Conservation (phyloP, 2,888 invertebrate species). For the Zootermopsis nevadensis region DNA sequence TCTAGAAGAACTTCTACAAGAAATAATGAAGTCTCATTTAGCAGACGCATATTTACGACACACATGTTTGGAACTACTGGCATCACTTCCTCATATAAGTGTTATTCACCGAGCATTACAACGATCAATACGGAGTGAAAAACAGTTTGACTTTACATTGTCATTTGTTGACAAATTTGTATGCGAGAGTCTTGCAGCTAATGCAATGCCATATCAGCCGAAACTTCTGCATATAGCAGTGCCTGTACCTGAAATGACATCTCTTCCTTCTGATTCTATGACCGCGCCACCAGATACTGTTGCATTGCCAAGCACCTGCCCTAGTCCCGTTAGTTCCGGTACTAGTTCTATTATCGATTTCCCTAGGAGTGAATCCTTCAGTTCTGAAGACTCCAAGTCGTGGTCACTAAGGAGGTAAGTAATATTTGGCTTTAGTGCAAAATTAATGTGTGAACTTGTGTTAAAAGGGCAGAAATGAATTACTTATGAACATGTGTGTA, state of each 20-base stretch:
- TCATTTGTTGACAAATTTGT: slow-evolving; percentile 46
- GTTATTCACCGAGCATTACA: slow-evolving; percentile 4
- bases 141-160: slow-evolving; percentile 39
- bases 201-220: slow-evolving; percentile 29
- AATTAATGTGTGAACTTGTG: no score
- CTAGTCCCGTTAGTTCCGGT: slow-evolving; percentile 32
- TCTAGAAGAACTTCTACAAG: slow-evolving; percentile 26
- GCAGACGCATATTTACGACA: slow-evolving; percentile 4
- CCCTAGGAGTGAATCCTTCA: slow-evolving; percentile 21
- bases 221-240: background rate
- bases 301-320: background rate
- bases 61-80: slow-evolving; percentile 6
- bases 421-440: background rate
- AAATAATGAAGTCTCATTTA: slow-evolving; percentile 17
- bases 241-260: background rate
- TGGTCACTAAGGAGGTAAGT: slow-evolving; percentile 42
- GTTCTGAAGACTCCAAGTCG: slow-evolving; percentile 42
- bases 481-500: no score
- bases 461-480: no score
- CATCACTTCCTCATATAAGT: slow-evolving; percentile 13
- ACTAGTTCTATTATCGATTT: slow-evolving; percentile 22
- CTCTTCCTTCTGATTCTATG: background rate
- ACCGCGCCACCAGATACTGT: background rate
- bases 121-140: background rate
- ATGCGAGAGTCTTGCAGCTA: slow-evolving; percentile 27